Evolutionary conservation across 2,888 invertebrate species (phyloP).

Genomic region (Lordiphosa fenestrarum): DNA sequence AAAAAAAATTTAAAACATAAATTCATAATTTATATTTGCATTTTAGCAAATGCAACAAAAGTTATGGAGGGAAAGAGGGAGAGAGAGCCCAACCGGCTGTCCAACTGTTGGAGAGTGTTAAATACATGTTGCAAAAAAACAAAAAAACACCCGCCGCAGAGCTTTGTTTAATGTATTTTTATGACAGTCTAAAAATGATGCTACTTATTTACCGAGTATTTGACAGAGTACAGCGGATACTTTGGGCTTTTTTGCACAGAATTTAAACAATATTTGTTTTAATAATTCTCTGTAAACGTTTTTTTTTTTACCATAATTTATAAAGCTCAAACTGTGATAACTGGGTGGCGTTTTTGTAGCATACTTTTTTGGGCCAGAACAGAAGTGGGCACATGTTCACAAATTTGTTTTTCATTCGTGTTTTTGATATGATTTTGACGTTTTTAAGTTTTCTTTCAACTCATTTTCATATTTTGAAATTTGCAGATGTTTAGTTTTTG

Average conservation of each 20-base stretch:
- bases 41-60: slow-evolving; percentile 14
- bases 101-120: slow-evolving; percentile 17
- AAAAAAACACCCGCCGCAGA: slow-evolving; percentile 11
- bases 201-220: neutral
- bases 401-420: no score
- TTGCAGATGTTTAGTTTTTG: no score
- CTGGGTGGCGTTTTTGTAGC: neutral
- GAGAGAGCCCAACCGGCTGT: neutral
- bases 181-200: slow-evolving; percentile 21
- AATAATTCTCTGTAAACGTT: no score
- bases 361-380: neutral
- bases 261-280: no score
- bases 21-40: slow-evolving; percentile 48
- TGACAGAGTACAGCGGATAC: neutral
- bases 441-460: no score
- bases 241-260: neutral
- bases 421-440: neutral
- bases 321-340: neutral
- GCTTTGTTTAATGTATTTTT: slow-evolving; percentile 21
- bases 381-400: neutral
- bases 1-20: slow-evolving; percentile 36
- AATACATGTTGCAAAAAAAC: slow-evolving; percentile 26
- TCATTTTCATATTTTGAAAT: neutral
- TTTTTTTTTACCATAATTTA: neutral
- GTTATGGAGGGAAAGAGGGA: neutral